phyloP scores from a whole-genome alignment of 92 coral and sea anemone genomes.

The Porites cylindrica region DNA sequence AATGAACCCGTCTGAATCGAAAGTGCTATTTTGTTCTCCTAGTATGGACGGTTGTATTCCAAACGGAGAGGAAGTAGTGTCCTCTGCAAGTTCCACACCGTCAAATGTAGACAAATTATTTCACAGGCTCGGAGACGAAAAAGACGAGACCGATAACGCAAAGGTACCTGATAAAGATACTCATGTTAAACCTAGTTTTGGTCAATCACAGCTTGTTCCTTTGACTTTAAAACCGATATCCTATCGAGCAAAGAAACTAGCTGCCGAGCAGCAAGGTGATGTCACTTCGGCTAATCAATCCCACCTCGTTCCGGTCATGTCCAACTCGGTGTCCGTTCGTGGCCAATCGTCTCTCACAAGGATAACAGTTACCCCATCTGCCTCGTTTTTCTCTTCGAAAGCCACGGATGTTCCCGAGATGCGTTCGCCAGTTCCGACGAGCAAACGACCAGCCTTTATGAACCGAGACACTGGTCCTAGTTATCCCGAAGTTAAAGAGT shows the following conservation, averaged over 20 bases:
- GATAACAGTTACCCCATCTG: conserved; percentile 41
- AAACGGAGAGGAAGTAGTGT: background rate
- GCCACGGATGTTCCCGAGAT: conserved; percentile 36
- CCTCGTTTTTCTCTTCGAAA: conserved; percentile 14
- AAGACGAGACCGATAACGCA: conserved; percentile 17
- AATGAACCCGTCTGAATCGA: background rate
- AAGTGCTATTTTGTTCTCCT: background rate
- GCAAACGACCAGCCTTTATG: conserved; percentile 53
- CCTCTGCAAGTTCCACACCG: background rate
- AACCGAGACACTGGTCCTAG: conserved; percentile 22
- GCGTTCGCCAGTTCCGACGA: conserved; percentile 60
- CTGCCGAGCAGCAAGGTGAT: background rate
- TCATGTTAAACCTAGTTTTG: background rate
- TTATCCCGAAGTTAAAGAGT: background rate
- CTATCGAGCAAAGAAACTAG: conserved; percentile 16
- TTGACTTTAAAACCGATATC: conserved; percentile 40
- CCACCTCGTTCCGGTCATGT: conserved; percentile 13
- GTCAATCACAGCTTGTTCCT: background rate
- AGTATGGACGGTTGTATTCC: background rate
- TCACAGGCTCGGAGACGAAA: background rate
- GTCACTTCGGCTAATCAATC: conserved; percentile 1
- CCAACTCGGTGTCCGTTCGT: conserved; percentile 50
- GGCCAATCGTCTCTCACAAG: conserved; percentile 46
- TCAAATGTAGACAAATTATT: background rate
- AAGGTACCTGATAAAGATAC: background rate